Evolutionary conservation across 2,888 invertebrate genomes (phyloP).

Genomic region (Junonia oenone): DNA sequence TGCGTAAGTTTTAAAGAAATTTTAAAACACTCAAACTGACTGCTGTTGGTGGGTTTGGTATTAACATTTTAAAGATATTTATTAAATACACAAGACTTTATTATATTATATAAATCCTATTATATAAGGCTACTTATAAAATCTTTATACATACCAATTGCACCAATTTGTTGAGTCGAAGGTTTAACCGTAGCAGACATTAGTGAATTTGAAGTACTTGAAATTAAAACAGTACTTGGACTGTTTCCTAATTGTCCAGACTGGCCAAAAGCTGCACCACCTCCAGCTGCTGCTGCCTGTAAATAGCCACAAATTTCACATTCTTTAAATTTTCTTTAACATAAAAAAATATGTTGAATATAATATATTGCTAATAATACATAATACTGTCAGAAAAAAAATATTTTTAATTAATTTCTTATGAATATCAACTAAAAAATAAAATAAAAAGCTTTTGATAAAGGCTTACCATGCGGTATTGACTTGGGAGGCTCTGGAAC

Average conservation of each 20-base stretch:
- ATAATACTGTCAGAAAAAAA: too few relatives aligned
- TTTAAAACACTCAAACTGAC: too few relatives aligned
- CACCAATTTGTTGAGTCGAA: constrained; percentile 89
- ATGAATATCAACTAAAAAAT: too few relatives aligned
- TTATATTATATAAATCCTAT: too few relatives aligned
- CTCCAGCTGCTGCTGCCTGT: constrained; percentile 74
- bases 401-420: too few relatives aligned
- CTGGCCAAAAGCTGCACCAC: constrained; percentile 87
- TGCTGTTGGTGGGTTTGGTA: too few relatives aligned
- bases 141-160: constrained; percentile 81
- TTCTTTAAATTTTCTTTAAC: neutral
- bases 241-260: constrained; percentile 89
- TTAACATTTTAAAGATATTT: too few relatives aligned
- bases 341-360: too few relatives aligned
- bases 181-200: constrained; percentile 94
- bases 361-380: too few relatives aligned
- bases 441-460: neutral
- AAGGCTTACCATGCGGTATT: constrained; percentile 66
- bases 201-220: constrained; percentile 91
- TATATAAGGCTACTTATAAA: constrained; percentile 27
- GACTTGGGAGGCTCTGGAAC: constrained; percentile 71
- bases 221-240: constrained; percentile 92
- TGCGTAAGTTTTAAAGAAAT: too few relatives aligned
- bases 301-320: neutral
- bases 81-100: too few relatives aligned